phyloP scores from a whole-genome alignment of 1,140 invertebrate genomes.

The Anoplolepis gracilipes region DNA sequence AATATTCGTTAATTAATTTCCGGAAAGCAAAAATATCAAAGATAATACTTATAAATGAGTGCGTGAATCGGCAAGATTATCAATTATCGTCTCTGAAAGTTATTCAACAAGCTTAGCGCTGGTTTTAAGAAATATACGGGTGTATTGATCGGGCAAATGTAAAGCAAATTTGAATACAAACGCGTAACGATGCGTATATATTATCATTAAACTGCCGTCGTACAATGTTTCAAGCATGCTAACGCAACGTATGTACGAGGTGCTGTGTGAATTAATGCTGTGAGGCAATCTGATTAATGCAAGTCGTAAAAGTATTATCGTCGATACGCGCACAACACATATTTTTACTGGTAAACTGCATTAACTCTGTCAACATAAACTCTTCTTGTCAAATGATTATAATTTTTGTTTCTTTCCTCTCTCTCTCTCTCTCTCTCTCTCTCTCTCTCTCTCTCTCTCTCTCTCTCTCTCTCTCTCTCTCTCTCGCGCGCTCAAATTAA shows the following conservation, averaged over 20 bases:
- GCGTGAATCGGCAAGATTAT: not conserved
- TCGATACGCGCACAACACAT: conserved; percentile 13
- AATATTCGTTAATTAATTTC: not conserved
- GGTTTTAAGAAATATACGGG: not conserved
- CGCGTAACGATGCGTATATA: conserved; percentile 19
- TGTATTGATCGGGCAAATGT: conserved; percentile 18
- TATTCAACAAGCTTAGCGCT: not conserved
- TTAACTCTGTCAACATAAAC: not conserved
- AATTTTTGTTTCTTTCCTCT: not conserved
- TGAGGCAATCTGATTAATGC: conserved; percentile 40
- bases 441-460: too few species aligned
- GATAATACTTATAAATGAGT: not conserved
- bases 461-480: too few species aligned
- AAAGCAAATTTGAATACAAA: conserved; percentile 39
- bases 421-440: too few species aligned
- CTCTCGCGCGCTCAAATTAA: not conserved
- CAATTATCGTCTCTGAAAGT: not conserved
- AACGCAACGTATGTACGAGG: conserved; percentile 22
- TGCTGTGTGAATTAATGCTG: conserved; percentile 26
- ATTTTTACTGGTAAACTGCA: conserved; percentile 34
- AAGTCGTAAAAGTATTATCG: conserved; percentile 50
- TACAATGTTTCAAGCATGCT: conserved; percentile 51
- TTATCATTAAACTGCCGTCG: conserved; percentile 38
- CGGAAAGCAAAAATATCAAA: not conserved
- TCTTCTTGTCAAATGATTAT: conserved; percentile 17